Evolutionary conservation across 2,888 invertebrate genomes (phyloP), one percentile per base, ranked within the genome.

Genomic region (Scaeva pyrastri): DNA sequence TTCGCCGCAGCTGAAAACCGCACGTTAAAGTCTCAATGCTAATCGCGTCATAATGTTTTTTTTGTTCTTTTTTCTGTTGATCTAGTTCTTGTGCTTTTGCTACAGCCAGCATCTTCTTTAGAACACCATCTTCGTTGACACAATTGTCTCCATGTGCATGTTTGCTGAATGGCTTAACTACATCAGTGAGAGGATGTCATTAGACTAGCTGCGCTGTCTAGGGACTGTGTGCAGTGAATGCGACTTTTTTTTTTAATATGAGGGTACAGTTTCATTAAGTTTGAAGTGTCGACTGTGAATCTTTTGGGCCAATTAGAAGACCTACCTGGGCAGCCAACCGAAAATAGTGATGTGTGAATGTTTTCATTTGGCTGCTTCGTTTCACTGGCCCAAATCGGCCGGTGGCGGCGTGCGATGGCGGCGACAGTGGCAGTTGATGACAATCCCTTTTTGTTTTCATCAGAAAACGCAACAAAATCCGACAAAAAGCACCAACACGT

Each of bases 311-410:
- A 82, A 77, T 82, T 82, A 82, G 68, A 68, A 79, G 62, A 70
- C 79, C 78, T 62, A 84, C 64, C 83, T 84, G 62, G 64, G 73
- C 79, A 84, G 70, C 55, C 79, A 84, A 74, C 68, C 83, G 79
- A 62, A 55, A 36, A 84, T 58, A 48, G 62, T 56, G 56, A 70
- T 74, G 74, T 31, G 16, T 52, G 14, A 5, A 48, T 52, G n/a
- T 36, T 73, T 79, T 84, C 79, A 74, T 74, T 50, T 74, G 83
- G 64, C 70, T 79, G 83, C 14, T 48, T 84, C 74, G 79, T 84
- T 84, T 84, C 83, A 84, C 83, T 84, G 83, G 55, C 83, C 83
- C 70, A 71, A 84, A 84, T 84, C 50, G n/a, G n/a, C n/a, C n/a
- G n/a, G n/a, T n/a, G n/a, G n/a, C n/a, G n/a, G n/a, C n/a, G n/a